phyloP scores from a whole-genome alignment of 2,888 invertebrate species.

The Lacanobia wlatinum region DNA sequence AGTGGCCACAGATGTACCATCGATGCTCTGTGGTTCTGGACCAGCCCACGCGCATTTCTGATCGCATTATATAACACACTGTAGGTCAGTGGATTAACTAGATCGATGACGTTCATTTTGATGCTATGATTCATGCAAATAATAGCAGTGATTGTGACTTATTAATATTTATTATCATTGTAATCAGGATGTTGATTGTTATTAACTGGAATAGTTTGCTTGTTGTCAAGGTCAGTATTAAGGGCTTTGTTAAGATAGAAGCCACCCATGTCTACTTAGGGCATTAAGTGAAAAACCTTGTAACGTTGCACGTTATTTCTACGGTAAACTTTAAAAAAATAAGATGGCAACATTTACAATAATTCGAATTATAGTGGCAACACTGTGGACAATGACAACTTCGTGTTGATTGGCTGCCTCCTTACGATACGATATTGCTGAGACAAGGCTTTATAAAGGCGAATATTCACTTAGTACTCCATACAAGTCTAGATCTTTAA shows the following conservation, averaged over 20 bases:
- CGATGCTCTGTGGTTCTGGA: constrained; percentile 26
- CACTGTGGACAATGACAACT: too few relatives aligned
- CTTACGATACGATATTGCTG: too few relatives aligned
- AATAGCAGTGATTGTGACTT: constrained; percentile 16
- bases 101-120: constrained; percentile 58
- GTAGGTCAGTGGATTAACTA: constrained; percentile 65
- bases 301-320: too few relatives aligned
- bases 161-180: constrained; percentile 29
- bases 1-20: not conserved
- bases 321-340: too few relatives aligned
- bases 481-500: too few relatives aligned
- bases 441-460: too few relatives aligned
- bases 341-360: too few relatives aligned
- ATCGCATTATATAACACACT: constrained; percentile 54
- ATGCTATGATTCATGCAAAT: constrained; percentile 52
- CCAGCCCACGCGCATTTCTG: constrained; percentile 56
- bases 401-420: too few relatives aligned
- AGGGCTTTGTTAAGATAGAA: not conserved
- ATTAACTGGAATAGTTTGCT: not conserved
- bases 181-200: constrained; percentile 10
- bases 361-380: too few relatives aligned
- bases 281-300: too few relatives aligned
- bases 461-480: too few relatives aligned
- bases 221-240: not conserved
- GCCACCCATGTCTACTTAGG: not conserved